Evolutionary conservation across 1,140 invertebrate genomes (phyloP), one percentile per base, ranked within the genome.

Genomic region (Heliconius nattereri): DNA sequence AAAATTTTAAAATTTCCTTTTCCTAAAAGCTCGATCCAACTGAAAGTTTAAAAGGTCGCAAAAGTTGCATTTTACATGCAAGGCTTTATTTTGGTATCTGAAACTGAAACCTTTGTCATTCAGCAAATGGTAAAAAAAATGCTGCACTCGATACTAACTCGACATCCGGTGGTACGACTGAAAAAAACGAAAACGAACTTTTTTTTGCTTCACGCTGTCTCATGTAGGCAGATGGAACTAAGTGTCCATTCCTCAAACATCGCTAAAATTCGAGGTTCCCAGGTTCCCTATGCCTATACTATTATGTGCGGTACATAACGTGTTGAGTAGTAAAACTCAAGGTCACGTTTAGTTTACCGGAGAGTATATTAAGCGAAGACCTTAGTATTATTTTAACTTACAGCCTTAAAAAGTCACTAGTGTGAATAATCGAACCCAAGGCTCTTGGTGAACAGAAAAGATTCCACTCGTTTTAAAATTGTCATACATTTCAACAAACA

Each of bases 101-200:
- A 66, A 66, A 66, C 60, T 29, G 60, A 13, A 66, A 66, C 60
- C 60, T 66, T 66, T 66, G 60, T 66, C 60, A n/a, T 29, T 66
- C 60, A 13, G 11, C 60, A 29, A 66, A 66, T 66, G 0, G 60
- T 29, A 66, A 66, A 66, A 66, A 66, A 66, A 26, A 66, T 29
- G 6, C n/a, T 60, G 16, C 60, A 66, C 60, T 66, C 54, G 54
- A 60, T 60, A 16, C 60, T 66, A 26, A 66, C 60, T 66, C 60
- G 23, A 66, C 60, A 66, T 66, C 60, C 60, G 60, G 11, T 66
- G 11, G 26, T n/a, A 29, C 26, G 23, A 66, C 60, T 29, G 60
- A 16, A 66, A 66, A 66, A 26, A 29, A 16, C 23, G 11, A 26
- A n/a, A n/a, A n/a, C n/a, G n/a, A n/a, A n/a, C 3, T 3, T 23